Conservation (phyloP, 1,140 invertebrate species). For the Reticulitermes speratus region DNA sequence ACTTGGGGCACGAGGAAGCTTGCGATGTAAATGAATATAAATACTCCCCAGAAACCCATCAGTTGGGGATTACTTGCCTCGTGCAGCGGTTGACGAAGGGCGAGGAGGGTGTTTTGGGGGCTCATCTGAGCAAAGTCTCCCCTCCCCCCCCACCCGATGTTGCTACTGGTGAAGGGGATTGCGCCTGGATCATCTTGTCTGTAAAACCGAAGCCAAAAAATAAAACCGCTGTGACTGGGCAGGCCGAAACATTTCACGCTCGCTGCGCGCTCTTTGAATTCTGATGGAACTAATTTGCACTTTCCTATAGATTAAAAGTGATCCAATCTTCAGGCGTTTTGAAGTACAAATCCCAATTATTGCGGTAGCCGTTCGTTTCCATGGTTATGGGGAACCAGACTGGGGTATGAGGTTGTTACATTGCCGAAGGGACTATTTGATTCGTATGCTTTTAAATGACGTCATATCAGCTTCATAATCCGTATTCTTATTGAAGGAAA, state of each 20-base stretch:
- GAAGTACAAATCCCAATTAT: not conserved
- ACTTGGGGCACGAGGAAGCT: no score
- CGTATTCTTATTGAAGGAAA: no score
- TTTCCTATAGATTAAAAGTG: not conserved
- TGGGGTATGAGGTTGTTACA: not conserved
- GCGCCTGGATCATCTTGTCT: not conserved
- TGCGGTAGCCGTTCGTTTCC: not conserved
- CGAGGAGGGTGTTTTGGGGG: not conserved
- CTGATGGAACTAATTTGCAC: slow-evolving; percentile 1
- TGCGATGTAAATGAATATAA: slow-evolving; percentile 13
- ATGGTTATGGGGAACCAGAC: not conserved
- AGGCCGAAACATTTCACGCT: not conserved
- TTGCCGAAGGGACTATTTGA: no score
- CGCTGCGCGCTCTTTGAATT: not conserved
- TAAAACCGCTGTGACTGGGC: not conserved
- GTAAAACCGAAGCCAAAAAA: not conserved
- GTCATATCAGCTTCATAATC: no score
- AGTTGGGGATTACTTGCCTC: slow-evolving; percentile 12
- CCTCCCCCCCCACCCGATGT: not conserved
- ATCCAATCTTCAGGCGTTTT: not conserved
- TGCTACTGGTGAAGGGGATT: not conserved
- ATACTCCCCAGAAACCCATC: slow-evolving; percentile 11
- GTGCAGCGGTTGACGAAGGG: not conserved
- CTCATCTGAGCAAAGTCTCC: not conserved
- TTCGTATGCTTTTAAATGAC: no score